Base-by-base conservation (phyloP, 2,113 vertebrate genomes). In the Astatotilapia flaviijosephi region DNA sequence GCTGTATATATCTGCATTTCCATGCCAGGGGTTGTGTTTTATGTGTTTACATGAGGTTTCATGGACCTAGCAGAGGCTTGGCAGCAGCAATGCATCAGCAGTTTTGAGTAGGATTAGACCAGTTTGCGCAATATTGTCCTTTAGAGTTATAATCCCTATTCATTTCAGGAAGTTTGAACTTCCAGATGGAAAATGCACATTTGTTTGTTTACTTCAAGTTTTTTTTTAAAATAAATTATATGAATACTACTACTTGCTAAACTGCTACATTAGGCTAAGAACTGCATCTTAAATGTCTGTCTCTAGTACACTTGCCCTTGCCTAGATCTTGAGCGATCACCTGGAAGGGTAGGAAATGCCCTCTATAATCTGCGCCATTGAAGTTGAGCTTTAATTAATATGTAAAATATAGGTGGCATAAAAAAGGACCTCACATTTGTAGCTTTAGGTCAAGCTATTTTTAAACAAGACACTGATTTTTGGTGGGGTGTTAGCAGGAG, bases 41-140 rank as follows among this genome's bases (percentile, higher is more conserved):
- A 80, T 86, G 83, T 86, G 86, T 89, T 90, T 90, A 90, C 79
- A 68, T 42, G 58, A 83, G 77, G 80, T 87, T 84, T 58, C 54
- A 80, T 82, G 45, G 79, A 31, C 54, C 60, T 83, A 65, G 5
- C 35, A 88, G 68, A 58, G 84, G 31, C 35, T 84, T 88, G 77
- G 84, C 82, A 92, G 58, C 73, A 82, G 17, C n/a, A 83, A 5
- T 10, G n/a, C 23, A 73, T 9, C 4, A 4, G 15, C 73, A 79
- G n/a, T 79, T 82, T 45, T 55, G 11, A 82, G 62, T 21, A 54
- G 33, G 26, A 83, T 75, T 79, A 55, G 35, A 35, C 45, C 7
- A 40, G n/a, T 70, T 62, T 62, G 26, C 3, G 6, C 42, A 31
- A 62, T 49, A 75, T 65, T 77, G 19, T 79, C 33, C n/a, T 60